These are phyloP conservation scores for Lissocephala sabroskyi DNA, from an alignment of 2,888 invertebrate species.

Conservation along the genomic window DNA sequence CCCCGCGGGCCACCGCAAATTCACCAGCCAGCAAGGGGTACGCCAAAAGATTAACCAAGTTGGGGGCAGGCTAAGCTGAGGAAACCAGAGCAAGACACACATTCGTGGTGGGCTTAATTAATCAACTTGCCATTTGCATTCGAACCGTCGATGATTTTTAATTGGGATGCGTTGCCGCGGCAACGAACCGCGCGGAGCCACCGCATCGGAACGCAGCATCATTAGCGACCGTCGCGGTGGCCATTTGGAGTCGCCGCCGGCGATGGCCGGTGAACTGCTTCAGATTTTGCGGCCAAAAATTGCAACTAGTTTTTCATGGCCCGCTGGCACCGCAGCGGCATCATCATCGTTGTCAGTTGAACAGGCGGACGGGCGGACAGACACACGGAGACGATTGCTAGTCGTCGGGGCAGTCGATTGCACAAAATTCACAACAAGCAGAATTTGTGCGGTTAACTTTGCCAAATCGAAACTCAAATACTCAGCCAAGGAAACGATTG, in stretches of 20 bases:
- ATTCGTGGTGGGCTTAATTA: constrained; percentile 30
- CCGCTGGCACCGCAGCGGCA: background rate
- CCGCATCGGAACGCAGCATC: constrained; percentile 14
- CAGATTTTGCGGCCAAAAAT: constrained; percentile 26
- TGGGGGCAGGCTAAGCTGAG: background rate
- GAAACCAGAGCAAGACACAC: constrained; percentile 3
- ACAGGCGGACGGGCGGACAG: too few relatives aligned
- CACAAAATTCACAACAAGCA: too few relatives aligned
- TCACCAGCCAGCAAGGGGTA: too few relatives aligned
- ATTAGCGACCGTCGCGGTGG: constrained; percentile 4
- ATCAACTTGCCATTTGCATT: constrained; percentile 49
- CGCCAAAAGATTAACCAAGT: background rate
- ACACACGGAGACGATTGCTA: too few relatives aligned
- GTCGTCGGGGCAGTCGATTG: too few relatives aligned
- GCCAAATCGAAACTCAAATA: too few relatives aligned
- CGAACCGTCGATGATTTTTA: constrained; percentile 26
- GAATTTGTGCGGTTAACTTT: too few relatives aligned
- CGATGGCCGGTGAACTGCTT: constrained; percentile 20
- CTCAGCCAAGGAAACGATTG: too few relatives aligned
- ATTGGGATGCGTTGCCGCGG: constrained; percentile 34
- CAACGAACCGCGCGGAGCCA: constrained; percentile 33
- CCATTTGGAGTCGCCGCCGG: constrained; percentile 1
- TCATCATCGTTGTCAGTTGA: too few relatives aligned
- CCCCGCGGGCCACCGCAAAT: too few relatives aligned
- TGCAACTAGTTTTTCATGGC: constrained; percentile 31